Conservation (phyloP, 2,888 invertebrate genomes). For the Phrixothrix hirtus region DNA sequence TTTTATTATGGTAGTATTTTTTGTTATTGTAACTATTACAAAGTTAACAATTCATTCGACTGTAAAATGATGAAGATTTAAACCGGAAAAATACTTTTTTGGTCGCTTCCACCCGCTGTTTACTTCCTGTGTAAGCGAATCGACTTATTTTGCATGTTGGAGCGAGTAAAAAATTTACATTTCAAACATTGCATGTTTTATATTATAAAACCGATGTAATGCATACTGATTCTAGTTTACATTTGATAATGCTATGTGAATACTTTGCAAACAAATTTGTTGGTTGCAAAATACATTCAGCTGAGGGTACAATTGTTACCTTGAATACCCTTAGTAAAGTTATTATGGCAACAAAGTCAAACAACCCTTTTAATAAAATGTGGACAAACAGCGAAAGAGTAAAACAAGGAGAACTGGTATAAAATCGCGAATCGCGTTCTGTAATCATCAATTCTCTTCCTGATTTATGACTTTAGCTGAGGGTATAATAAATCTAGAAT, state of each 20-base stretch:
- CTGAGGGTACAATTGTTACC: no score
- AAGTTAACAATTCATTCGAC: conserved; percentile 40
- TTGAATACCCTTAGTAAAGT: no score
- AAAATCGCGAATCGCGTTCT: conserved; percentile 34
- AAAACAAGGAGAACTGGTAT: conserved; percentile 24
- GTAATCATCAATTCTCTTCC: conserved; percentile 37
- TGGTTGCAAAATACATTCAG: conserved; percentile 6
- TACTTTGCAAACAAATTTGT: conserved; percentile 21
- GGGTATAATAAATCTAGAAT: conserved; percentile 42
- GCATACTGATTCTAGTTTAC: conserved; percentile 33
- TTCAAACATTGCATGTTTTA: conserved; percentile 43
- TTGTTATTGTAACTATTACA: conserved; percentile 17
- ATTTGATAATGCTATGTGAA: conserved; percentile 17
- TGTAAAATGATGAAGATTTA: conserved; percentile 50
- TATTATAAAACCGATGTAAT: conserved; percentile 36
- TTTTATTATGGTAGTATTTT: conserved; percentile 16
- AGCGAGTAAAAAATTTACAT: conserved; percentile 47
- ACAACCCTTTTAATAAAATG: conserved; percentile 9
- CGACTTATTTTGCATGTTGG: conserved; percentile 49
- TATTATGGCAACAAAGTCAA: conserved; percentile 5
- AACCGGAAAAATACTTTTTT: conserved; percentile 50
- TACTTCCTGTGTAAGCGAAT: conserved; percentile 46
- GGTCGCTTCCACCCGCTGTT: conserved; percentile 44
- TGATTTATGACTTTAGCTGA: conserved; percentile 39
- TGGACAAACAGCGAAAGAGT: conserved; percentile 3